Evolutionary conservation across 2,113 vertebrate genomes (phyloP), one percentile per base, ranked within the genome.

Genomic region (Larimichthys crocea): DNA sequence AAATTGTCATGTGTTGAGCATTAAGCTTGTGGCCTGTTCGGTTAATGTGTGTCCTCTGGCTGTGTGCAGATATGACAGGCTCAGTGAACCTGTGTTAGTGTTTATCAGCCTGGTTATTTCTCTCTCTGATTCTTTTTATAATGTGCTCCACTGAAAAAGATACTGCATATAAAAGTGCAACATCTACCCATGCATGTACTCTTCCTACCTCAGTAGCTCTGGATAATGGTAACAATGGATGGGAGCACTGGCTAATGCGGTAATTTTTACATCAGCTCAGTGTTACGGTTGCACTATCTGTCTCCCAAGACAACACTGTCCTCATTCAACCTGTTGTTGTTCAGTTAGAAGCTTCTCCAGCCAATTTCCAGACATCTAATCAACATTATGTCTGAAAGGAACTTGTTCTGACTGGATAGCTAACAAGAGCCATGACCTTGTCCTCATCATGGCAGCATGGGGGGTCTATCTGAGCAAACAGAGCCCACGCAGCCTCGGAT

Each of bases 111-210:
- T 62, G 53, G 9, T 40, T 24, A 24, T 6, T 9, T 67, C 31
- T 22, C 0, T 16, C 8, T 56, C 67, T 22, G 4, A 22, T 19
- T 67, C 10, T 55, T 35, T 81, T 68, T 53, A 48, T 14, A 56
- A 26, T 48, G 64, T 24, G 29, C 20, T 68, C 2, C 53, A n/a
- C 9, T 52, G 46, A 76, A 68, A 69, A 46, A 74, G 64, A 79
- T 35, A 60, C 40, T 75, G 64, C 60, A 59, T 1, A 3, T 65
- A 40, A 73, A 74, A 64, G 72, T 31, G 50, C 31, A 66, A 4
- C 48, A 67, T 64, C 40, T 31, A 60, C 35, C 17, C 12, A 19
- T 20, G 31, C 52, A 24, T 3, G n/a, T 22, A n/a, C 29, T 44
- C 46, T 19, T 35, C 40, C 74, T 59, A n/a, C 50, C 29, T 52